phyloP scores from a whole-genome alignment of 2,888 invertebrate genomes.

The Mycalesis mineus region DNA sequence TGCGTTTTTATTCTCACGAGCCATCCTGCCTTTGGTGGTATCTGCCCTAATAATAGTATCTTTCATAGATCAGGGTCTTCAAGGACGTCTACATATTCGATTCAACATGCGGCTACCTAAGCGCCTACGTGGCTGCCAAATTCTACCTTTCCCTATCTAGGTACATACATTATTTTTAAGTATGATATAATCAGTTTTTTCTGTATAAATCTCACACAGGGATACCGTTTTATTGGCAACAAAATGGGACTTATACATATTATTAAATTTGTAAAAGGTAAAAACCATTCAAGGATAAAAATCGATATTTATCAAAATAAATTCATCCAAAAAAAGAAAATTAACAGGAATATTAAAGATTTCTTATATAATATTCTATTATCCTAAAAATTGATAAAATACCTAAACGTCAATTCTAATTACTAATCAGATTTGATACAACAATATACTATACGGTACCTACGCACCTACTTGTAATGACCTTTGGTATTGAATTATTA shows the following conservation, averaged over 20 bases:
- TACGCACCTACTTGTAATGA: conserved; percentile 22
- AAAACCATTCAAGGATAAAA: conserved; percentile 47
- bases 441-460: conserved; percentile 34
- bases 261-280: conserved; percentile 30
- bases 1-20: not conserved
- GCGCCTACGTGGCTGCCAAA: conserved; percentile 13
- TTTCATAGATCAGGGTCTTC: not conserved
- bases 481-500: conserved; percentile 13
- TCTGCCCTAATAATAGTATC: not conserved
- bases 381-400: conserved; percentile 57
- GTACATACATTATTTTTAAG: conserved; percentile 1
- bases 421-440: conserved; percentile 44
- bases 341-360: conserved; percentile 29
- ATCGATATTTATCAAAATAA: conserved; percentile 68
- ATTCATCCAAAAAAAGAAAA: conserved; percentile 61
- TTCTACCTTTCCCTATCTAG: conserved; percentile 5
- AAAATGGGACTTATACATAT: conserved; percentile 8
- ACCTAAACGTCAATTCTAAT: conserved; percentile 64
- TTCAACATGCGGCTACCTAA: not conserved
- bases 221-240: conserved; percentile 10
- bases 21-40: not conserved
- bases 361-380: conserved; percentile 42
- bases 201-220: conserved; percentile 1
- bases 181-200: not conserved
- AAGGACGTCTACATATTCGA: not conserved